These are phyloP conservation scores for Scolopax mira DNA, from an alignment of 2,113 vertebrate species.

Conservation along the genomic window DNA sequence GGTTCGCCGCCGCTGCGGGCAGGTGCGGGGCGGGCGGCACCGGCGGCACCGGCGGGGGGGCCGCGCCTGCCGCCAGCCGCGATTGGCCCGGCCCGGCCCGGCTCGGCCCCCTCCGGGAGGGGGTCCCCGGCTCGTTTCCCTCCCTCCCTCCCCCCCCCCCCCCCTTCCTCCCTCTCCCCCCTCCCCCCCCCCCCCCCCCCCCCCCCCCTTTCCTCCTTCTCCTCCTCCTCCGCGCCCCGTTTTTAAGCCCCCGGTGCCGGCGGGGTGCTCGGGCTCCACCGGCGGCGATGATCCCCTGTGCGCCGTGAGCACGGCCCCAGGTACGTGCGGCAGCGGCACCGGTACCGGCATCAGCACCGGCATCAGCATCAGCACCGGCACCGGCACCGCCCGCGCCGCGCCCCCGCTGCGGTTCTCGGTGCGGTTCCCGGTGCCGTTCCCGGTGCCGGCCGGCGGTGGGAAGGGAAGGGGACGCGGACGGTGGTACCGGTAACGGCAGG, in stretches of 20 bases:
- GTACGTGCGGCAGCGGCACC: not conserved
- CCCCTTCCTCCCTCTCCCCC: too few species aligned
- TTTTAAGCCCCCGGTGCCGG: not conserved
- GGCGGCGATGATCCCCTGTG: not conserved
- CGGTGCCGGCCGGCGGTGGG: not conserved
- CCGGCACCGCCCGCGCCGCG: not conserved
- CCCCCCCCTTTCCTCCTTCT: too few species aligned
- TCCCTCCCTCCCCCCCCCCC: not conserved
- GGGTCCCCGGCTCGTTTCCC: not conserved
- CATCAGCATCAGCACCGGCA: too few species aligned
- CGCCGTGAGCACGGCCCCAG: not conserved
- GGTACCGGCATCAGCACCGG: not conserved
- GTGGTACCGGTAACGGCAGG: not conserved
- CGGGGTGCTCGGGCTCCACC: not conserved
- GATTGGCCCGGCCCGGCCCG: not conserved
- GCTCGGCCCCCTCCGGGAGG: not conserved
- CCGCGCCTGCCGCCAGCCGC: not conserved
- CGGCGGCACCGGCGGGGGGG: not conserved
- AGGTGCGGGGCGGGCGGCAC: constrained; percentile 33
- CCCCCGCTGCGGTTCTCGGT: not conserved
- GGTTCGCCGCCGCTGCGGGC: not conserved
- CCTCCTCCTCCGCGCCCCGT: not conserved
- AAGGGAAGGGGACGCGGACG: not conserved
- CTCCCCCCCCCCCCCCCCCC: not conserved
- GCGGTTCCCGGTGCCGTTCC: too few species aligned